Evolutionary conservation across 2,888 invertebrate genomes (phyloP), one percentile per base, ranked within the genome.

Genomic region (Folsomia candida): DNA sequence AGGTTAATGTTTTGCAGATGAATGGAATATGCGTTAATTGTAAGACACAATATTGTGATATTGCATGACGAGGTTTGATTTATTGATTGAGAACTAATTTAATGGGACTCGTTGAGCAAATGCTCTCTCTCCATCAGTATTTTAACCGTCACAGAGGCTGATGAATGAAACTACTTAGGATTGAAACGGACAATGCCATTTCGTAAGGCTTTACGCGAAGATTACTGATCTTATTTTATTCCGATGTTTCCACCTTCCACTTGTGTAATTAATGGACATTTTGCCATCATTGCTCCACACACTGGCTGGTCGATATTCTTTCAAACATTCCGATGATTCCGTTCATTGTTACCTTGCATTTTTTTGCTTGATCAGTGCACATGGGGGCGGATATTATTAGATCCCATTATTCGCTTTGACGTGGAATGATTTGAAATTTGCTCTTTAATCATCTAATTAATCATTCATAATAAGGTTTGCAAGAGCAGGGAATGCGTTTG

Each of bases 51-150:
- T 26, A 59, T 59, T 59, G 20, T 24, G 59, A 22, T 24, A 59
- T 25, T 24, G 59, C 22, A 59, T 59, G 59, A 59, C 59, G 22
- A 22, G 26, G 59, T 59, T 18, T 11, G 59, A 59, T 59, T 59
- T 59, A 59, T 59, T 59, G 59, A 59, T 59, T 59, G 26, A 25
- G 59, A 59, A 59, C 25, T 59, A 14, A 59, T 9, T 22, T 25
- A 26, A 24, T 22, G 25, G 59, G 20, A 9, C 59, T 3, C 20
- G 25, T 22, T 24, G 59, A 59, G 6, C 25, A 22, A 57, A 4
- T n/a, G 26, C 22, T 25, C 4, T 3, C 18, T 59, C 24, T 54
- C 3, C 54, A 18, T 22, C 54, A 18, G 47, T 57, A 37, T 37
- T 37, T 4, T 37, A 37, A n/a, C n/a, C 37, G 4, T 37, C 37